These are phyloP conservation scores for Limenitis camilla DNA, from an alignment of 2,888 invertebrate genomes.

Conservation along the genomic window DNA sequence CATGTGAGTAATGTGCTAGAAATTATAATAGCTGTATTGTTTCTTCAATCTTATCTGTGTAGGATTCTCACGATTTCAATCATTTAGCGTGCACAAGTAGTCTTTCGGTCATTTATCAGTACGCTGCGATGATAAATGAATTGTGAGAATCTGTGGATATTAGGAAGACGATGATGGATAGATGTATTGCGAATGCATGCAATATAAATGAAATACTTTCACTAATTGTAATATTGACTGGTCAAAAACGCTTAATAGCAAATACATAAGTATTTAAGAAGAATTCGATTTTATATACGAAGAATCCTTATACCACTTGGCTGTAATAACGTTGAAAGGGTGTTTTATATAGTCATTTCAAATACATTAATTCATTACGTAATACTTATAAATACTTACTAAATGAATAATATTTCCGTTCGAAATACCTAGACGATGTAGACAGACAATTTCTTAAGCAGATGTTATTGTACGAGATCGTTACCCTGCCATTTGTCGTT, in stretches of 20 bases:
- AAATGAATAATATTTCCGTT: too few species aligned
- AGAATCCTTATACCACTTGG: neutral
- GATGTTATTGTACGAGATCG: constrained; percentile 23
- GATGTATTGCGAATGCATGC: neutral
- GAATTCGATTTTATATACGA: too few species aligned
- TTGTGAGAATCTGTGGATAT: neutral
- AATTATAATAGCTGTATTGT: constrained; percentile 4
- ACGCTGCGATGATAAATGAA: neutral
- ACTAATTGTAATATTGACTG: too few species aligned
- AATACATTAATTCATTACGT: too few species aligned
- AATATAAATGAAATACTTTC: too few species aligned
- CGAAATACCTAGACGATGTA: neutral
- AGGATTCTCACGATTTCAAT: constrained; percentile 3
- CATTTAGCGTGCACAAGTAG: neutral
- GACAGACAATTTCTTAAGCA: constrained; percentile 13
- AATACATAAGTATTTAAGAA: neutral
- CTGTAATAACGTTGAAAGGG: too few species aligned
- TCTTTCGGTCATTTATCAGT: neutral
- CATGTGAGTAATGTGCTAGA: constrained; percentile 13
- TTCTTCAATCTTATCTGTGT: neutral
- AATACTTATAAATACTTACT: too few species aligned
- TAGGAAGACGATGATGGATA: neutral
- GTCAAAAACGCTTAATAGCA: too few species aligned
- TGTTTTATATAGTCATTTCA: too few species aligned
- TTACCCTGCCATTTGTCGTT: constrained; percentile 31